These are phyloP conservation scores for Galerucella nymphaeae DNA, from an alignment of 2,888 invertebrate genomes.

Conservation along the genomic window DNA sequence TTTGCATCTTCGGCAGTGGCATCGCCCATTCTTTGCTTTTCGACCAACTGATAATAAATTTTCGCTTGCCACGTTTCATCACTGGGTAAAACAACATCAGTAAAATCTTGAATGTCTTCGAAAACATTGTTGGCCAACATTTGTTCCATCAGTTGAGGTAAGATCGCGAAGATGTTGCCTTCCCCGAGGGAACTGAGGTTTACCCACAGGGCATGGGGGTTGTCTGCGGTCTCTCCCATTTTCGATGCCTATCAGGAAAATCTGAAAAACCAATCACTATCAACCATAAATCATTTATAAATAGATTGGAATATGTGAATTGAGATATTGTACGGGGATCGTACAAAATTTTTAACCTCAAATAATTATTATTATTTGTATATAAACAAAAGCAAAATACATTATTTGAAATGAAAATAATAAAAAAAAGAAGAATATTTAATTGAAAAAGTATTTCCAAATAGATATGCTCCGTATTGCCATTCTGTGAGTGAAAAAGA, in stretches of 20 bases:
- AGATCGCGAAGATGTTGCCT: constrained; percentile 73
- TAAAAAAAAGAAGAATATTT: too few species aligned
- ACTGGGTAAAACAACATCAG: constrained; percentile 74
- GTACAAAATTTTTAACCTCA: background rate
- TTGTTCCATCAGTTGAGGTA: constrained; percentile 74
- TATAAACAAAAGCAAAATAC: too few species aligned
- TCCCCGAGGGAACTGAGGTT: constrained; percentile 69
- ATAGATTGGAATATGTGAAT: constrained; percentile 26
- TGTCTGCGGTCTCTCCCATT: constrained; percentile 40
- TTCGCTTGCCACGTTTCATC: constrained; percentile 75
- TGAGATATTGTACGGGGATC: constrained; percentile 22
- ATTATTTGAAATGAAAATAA: too few species aligned
- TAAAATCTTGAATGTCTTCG: constrained; percentile 51
- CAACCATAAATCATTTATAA: constrained; percentile 28
- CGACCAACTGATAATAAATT: constrained; percentile 76
- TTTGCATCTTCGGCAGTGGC: constrained; percentile 43
- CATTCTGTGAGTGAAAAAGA: too few species aligned
- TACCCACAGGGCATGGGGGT: constrained; percentile 66
- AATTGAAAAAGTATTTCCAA: too few species aligned
- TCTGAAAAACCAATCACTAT: constrained; percentile 33
- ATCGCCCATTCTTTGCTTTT: constrained; percentile 70
- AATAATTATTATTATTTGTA: too few species aligned
- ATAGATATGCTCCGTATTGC: too few species aligned
- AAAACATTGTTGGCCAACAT: constrained; percentile 64
- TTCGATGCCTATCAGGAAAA: constrained; percentile 23